Percentiles rank a stretch among this genome's conserved stretches.
phyloP scores from a whole-genome alignment of 2,888 invertebrate species.

The Germaria angustata region DNA sequence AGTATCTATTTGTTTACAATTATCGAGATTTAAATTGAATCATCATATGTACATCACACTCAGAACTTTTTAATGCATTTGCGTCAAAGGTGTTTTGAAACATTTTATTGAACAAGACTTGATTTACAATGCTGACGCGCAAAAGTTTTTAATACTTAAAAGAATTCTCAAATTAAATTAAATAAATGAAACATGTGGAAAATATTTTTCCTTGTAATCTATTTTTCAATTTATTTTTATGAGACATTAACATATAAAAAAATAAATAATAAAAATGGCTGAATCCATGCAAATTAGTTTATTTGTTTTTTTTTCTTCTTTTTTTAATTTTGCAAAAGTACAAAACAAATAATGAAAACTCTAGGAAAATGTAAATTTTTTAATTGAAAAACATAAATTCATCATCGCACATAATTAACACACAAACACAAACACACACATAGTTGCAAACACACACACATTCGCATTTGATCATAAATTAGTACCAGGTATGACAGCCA shows the following conservation, averaged over 20 bases:
- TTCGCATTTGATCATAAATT: conserved; percentile 40
- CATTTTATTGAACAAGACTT: neutral
- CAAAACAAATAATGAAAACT: neutral
- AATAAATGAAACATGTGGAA: neutral
- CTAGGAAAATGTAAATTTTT: conserved; percentile 9
- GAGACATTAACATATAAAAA: neutral
- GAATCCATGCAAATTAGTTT: neutral
- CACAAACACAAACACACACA: neutral
- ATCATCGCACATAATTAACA: conserved; percentile 38
- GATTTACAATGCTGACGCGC: conserved; percentile 5
- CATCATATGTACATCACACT: neutral
- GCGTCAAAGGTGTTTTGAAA: conserved; percentile 1
- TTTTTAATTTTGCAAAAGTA: neutral
- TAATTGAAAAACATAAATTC: conserved; percentile 39
- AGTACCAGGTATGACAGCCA: conserved; percentile 8
- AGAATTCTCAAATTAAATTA: conserved; percentile 6
- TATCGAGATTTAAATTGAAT: neutral
- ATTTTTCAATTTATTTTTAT: conserved; percentile 14
- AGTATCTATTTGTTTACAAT: no score
- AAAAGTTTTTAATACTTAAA: neutral
- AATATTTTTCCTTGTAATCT: neutral
- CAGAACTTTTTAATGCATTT: neutral
- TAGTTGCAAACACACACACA: neutral
- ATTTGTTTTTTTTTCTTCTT: neutral
- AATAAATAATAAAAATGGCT: conserved; percentile 1